A percentile compares a stretch with the other conserved stretches of the same genome.
Evolutionary conservation across 2,113 vertebrate species (phyloP).

Genomic region (Bungarus multicinctus): DNA sequence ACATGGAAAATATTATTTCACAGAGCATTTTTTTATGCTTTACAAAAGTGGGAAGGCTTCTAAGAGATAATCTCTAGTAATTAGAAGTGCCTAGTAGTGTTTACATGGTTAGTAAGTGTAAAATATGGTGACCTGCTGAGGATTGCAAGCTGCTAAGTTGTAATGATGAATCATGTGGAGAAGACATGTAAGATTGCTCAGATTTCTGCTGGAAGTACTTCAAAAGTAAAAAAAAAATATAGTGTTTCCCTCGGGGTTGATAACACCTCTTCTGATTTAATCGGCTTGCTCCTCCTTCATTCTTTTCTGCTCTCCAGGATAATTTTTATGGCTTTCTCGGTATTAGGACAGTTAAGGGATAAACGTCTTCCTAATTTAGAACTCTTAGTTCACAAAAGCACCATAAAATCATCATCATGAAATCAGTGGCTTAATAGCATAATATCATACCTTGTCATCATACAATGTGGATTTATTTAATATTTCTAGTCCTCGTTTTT

Average conservation of each 20-base stretch:
- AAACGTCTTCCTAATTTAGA: slow-evolving; percentile 45
- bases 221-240: slow-evolving; percentile 61
- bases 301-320: slow-evolving; percentile 62
- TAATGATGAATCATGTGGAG: slow-evolving; percentile 64
- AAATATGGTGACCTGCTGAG: slow-evolving; percentile 68
- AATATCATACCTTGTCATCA: not conserved
- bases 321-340: slow-evolving; percentile 49
- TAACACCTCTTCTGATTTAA: slow-evolving; percentile 69
- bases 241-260: slow-evolving; percentile 60
- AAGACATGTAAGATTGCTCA: slow-evolving; percentile 60
- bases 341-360: slow-evolving; percentile 47
- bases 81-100: slow-evolving; percentile 65
- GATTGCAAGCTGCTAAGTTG: slow-evolving; percentile 66
- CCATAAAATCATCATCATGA: slow-evolving; percentile 37
- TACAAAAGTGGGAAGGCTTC: slow-evolving; percentile 54
- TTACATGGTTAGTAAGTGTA: slow-evolving; percentile 69
- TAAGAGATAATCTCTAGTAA: slow-evolving; percentile 62
- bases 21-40: slow-evolving; percentile 52
- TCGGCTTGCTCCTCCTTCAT: slow-evolving; percentile 57
- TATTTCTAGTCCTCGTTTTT: slow-evolving; percentile 13
- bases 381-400: slow-evolving; percentile 36
- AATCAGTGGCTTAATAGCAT: slow-evolving; percentile 39
- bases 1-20: slow-evolving; percentile 42
- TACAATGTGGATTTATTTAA: slow-evolving; percentile 30
- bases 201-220: slow-evolving; percentile 67